A percentile compares a stretch with the other conserved stretches of the same genome.
Conservation (phyloP, 2,113 vertebrate genomes). For the Baryphthengus martii region DNA sequence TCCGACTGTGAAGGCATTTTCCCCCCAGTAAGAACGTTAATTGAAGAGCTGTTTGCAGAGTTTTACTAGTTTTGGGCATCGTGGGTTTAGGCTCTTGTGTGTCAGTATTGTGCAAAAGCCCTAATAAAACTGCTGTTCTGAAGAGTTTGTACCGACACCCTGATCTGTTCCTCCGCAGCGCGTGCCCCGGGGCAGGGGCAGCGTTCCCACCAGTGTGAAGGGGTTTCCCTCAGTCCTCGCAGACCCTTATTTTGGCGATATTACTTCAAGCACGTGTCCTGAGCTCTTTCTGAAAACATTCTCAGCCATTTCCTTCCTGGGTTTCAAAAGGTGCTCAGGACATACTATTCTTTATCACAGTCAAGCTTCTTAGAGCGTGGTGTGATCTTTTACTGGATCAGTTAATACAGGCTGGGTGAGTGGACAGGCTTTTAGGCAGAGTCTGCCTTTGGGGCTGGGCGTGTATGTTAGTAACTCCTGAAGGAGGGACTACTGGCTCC, state of each 20-base stretch:
- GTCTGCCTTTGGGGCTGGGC: neutral
- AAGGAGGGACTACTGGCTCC: neutral
- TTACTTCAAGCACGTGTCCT: neutral
- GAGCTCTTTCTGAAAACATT: neutral
- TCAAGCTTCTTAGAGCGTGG: neutral
- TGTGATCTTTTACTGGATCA: neutral
- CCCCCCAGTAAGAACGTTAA: neutral
- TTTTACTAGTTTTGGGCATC: neutral
- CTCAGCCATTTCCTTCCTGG: neutral
- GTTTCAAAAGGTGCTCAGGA: neutral
- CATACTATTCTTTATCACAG: neutral
- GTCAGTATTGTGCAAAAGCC: conserved; percentile 4
- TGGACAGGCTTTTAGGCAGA: neutral
- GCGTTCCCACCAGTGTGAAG: neutral
- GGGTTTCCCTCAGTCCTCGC: neutral
- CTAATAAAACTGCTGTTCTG: conserved; percentile 35
- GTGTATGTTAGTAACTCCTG: neutral
- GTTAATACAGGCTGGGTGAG: accelerated
- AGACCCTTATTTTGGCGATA: neutral
- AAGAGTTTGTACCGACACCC: neutral
- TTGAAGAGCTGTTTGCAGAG: neutral
- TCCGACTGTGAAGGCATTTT: neutral
- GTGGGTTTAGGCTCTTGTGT: neutral
- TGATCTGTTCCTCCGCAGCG: neutral
- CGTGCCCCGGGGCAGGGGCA: neutral